phyloP scores from a whole-genome alignment of 2,797 vertebrate species.

The Melanotaenia maccullochi region DNA sequence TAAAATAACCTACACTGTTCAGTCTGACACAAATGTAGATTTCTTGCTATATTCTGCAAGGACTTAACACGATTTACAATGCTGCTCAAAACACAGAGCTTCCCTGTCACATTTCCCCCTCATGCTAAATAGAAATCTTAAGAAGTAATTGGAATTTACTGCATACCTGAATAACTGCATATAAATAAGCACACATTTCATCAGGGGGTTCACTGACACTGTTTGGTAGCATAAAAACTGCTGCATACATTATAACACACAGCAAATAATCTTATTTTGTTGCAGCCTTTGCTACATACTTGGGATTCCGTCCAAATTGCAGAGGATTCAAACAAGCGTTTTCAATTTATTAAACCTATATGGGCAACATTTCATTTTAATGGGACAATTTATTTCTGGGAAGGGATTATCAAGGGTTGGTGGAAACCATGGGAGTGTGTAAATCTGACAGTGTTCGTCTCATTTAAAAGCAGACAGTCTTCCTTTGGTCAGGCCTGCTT shows the following conservation, averaged over 20 bases:
- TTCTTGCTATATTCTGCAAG: slow-evolving; percentile 62
- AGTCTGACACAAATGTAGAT: slow-evolving; percentile 68
- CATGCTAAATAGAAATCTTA: slow-evolving; percentile 90
- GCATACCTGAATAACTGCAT: slow-evolving; percentile 93
- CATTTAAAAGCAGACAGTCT: slow-evolving; percentile 53
- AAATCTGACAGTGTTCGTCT: slow-evolving; percentile 72
- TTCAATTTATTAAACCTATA: slow-evolving; percentile 84
- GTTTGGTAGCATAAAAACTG: slow-evolving; percentile 80
- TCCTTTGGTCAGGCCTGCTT: slow-evolving; percentile 28
- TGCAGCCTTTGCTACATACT: slow-evolving; percentile 69
- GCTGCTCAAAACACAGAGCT: slow-evolving; percentile 78
- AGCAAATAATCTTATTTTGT: slow-evolving; percentile 82
- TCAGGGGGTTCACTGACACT: slow-evolving; percentile 78
- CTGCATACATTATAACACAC: slow-evolving; percentile 81
- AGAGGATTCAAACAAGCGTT: slow-evolving; percentile 80
- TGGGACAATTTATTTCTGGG: slow-evolving; percentile 81
- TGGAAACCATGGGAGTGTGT: slow-evolving; percentile 72
- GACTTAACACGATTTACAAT: slow-evolving; percentile 84
- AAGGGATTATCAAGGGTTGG: slow-evolving; percentile 75
- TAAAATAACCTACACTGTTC: slow-evolving; percentile 51
- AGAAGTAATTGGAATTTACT: slow-evolving; percentile 92
- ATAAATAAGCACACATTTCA: slow-evolving; percentile 86
- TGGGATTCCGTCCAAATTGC: slow-evolving; percentile 82
- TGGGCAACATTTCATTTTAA: slow-evolving; percentile 83
- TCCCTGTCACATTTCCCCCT: slow-evolving; percentile 72